Evolutionary conservation across 2,888 invertebrate genomes (phyloP), one percentile per base, ranked within the genome.

Genomic region (Synergus itoensis): DNA sequence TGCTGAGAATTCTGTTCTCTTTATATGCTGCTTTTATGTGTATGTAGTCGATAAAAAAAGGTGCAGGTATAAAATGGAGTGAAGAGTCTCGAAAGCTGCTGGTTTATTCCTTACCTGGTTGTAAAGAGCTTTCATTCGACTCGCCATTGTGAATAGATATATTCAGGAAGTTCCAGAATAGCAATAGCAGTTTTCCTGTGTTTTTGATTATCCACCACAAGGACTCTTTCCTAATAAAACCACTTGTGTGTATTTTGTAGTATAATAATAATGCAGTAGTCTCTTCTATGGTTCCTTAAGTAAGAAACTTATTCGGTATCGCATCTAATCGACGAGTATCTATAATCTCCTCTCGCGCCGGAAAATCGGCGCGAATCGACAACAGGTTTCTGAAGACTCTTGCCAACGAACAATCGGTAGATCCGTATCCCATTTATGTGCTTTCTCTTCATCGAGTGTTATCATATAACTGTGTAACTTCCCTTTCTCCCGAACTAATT

Each of bases 71-170:
- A 21, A 69, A 16, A 69, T 2, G 7, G 21, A 43, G 16, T 43
- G 2, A 60, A 60, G 3, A 60, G 21, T 12, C 4, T 12, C 16
- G 48, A 28, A 60, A 76, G 63, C 53, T 62, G 67, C 80, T 36
- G 5, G 5, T 36, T 36, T 36, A 36, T 36, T 36, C 36, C 36
- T 80, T 79, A 83, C 83, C 80, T 83, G 83, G 79, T 83, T 83
- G 78, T 81, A 81, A 45, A 83, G 79, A 77, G 83, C 83, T 80
- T 83, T 83, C 80, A 83, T 73, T 57, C 83, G 83, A 78, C 83
- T 83, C 64, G 83, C 83, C 83, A 83, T 83, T 53, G 12, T 73
- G 9, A 5, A 65, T 12, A 65, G 21, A 0, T 69, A 1, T 48
- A 8, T 36, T 48, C 28, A 53, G 9, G 1, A n/a, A 12, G 11